A percentile compares a stretch with the other conserved stretches of the same genome.
Evolutionary conservation across 1,140 invertebrate species (phyloP).

Genomic region (Drosophila setifemur): DNA sequence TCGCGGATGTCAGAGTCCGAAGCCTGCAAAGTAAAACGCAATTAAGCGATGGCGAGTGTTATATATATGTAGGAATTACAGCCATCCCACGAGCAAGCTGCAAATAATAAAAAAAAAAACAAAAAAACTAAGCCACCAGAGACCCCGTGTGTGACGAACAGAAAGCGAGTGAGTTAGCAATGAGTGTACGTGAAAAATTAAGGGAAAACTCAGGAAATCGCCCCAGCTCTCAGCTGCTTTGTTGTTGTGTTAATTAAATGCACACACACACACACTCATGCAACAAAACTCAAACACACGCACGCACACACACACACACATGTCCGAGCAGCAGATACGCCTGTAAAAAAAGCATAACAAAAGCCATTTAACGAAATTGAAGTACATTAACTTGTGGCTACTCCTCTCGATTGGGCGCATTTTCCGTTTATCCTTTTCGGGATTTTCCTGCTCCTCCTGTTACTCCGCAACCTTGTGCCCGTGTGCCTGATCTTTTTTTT

Average conservation of each 20-base stretch:
- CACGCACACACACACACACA: conserved; percentile 1
- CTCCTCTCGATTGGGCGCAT: conserved; percentile 3
- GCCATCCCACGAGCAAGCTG: conserved; percentile 32
- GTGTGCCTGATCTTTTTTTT: not conserved
- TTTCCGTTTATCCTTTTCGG: conserved; percentile 8
- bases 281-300: not conserved
- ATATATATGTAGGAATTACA: not conserved
- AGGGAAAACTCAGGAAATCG: conserved; percentile 16
- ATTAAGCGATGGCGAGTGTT: conserved; percentile 45
- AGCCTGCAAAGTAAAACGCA: conserved; percentile 43
- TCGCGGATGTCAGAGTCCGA: not conserved
- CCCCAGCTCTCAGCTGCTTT: conserved; percentile 50
- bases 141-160: not conserved
- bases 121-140: conserved; percentile 6
- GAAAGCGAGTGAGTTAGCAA: conserved; percentile 45
- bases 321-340: conserved; percentile 14
- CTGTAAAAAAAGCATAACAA: conserved; percentile 62
- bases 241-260: conserved; percentile 59
- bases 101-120: no score
- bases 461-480: conserved; percentile 4
- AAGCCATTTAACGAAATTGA: conserved; percentile 48
- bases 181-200: conserved; percentile 12
- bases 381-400: conserved; percentile 29
- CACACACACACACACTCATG: conserved; percentile 1
- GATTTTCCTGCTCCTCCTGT: conserved; percentile 37